Conservation (phyloP, 2,113 vertebrate species). For the Abramis brama region DNA sequence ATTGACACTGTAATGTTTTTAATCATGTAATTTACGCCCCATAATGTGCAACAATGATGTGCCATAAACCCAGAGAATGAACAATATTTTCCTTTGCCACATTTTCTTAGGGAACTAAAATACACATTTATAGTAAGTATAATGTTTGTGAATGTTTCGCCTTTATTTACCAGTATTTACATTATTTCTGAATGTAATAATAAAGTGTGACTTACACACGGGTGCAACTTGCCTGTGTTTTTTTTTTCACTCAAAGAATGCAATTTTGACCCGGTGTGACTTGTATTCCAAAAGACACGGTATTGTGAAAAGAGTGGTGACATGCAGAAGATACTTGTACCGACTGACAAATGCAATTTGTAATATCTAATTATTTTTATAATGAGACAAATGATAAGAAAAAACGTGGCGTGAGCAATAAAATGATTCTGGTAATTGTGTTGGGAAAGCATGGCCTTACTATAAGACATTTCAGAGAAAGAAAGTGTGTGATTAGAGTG, state of each 20-base stretch:
- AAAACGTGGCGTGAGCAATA: background rate
- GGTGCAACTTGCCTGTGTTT: too few relatives aligned
- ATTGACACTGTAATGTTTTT: background rate
- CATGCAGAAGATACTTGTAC: background rate
- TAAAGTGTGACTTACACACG: too few relatives aligned
- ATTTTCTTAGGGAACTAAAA: background rate
- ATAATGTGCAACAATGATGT: background rate
- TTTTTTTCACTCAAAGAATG: background rate
- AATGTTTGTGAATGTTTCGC: background rate
- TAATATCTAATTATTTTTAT: background rate
- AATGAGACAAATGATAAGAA: background rate
- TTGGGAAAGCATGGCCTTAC: slow-evolving; percentile 25
- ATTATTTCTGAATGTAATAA: background rate
- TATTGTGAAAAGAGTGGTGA: background rate
- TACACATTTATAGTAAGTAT: background rate
- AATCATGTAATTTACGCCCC: background rate
- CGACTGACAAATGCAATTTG: background rate
- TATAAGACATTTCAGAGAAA: background rate
- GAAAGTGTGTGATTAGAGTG: background rate
- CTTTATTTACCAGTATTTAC: background rate
- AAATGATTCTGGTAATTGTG: background rate
- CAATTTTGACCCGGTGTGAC: background rate
- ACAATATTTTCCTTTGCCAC: too few relatives aligned
- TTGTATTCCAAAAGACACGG: background rate
- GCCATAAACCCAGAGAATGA: background rate